Evolutionary conservation across 1,140 invertebrate genomes (phyloP).

Genomic region (Microplitis demolitor): DNA sequence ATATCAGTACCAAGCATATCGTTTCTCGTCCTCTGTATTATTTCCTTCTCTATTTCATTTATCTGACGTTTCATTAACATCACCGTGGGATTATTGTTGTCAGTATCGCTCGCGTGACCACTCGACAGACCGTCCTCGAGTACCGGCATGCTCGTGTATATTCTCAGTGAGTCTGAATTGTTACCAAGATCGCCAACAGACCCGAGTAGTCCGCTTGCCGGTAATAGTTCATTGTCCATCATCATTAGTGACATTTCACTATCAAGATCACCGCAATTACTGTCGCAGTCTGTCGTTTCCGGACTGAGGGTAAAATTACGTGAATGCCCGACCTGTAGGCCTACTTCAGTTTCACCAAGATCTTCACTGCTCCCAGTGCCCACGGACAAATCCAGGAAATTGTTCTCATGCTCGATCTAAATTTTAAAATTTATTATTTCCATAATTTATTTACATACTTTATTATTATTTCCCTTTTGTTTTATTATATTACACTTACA

Average conservation of each 20-base stretch:
- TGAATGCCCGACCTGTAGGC: slow-evolving; percentile 68
- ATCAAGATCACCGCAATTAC: slow-evolving; percentile 82
- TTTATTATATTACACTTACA: slow-evolving; percentile 13
- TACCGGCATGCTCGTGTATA: slow-evolving; percentile 85
- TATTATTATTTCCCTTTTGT: background rate
- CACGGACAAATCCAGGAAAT: slow-evolving; percentile 69
- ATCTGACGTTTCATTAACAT: slow-evolving; percentile 69
- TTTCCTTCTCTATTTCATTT: slow-evolving; percentile 73
- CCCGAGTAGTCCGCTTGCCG: slow-evolving; percentile 56
- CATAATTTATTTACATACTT: background rate
- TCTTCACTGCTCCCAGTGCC: slow-evolving; percentile 73
- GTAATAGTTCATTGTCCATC: slow-evolving; percentile 70
- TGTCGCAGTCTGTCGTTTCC: slow-evolving; percentile 95
- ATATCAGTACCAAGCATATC: slow-evolving; percentile 44
- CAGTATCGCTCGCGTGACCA: slow-evolving; percentile 89
- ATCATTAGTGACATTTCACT: slow-evolving; percentile 77
- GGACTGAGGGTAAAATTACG: slow-evolving; percentile 89
- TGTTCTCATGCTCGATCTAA: slow-evolving; percentile 67
- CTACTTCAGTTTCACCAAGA: slow-evolving; percentile 71
- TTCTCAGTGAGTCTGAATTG: slow-evolving; percentile 63
- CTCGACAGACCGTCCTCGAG: slow-evolving; percentile 91
- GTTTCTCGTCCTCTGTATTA: slow-evolving; percentile 66
- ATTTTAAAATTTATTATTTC: background rate
- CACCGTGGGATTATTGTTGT: slow-evolving; percentile 80
- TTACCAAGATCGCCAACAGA: slow-evolving; percentile 64